Evolutionary conservation across 2,113 vertebrate species (phyloP).

Genomic region (Paedocypris sp.): DNA sequence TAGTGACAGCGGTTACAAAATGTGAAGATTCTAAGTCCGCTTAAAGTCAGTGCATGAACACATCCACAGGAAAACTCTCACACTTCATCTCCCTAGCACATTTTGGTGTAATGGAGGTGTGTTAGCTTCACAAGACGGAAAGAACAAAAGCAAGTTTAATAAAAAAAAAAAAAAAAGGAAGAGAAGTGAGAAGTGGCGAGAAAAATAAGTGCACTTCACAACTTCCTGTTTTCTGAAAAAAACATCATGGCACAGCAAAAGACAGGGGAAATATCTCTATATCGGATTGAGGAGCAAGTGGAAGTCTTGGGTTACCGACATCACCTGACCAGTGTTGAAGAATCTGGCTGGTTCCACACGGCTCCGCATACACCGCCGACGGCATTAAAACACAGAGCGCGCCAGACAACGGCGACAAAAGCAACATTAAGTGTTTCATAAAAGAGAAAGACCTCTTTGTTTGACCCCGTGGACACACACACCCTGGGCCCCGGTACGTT

Average conservation of each 20-base stretch:
- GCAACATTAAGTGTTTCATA: background rate
- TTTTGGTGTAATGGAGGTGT: conserved; percentile 9
- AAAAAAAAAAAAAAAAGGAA: background rate
- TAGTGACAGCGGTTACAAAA: background rate
- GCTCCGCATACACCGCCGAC: background rate
- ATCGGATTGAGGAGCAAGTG: background rate
- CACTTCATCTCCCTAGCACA: conserved; percentile 14
- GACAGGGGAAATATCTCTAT: too few species aligned
- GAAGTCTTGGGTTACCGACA: too few species aligned
- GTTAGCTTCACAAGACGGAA: conserved; percentile 18
- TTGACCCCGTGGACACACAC: conserved; percentile 7
- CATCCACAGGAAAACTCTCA: conserved; percentile 13
- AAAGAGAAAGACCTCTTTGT: conserved; percentile 25
- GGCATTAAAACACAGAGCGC: background rate
- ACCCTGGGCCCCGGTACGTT: conserved; percentile 1
- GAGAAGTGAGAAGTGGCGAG: background rate
- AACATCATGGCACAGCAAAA: too few species aligned
- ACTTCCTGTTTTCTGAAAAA: conserved; percentile 32
- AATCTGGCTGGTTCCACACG: background rate
- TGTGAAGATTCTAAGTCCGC: background rate
- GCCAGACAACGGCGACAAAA: conserved; percentile 5
- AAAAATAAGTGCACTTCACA: conserved; percentile 32
- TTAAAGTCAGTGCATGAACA: background rate
- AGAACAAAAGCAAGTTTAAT: conserved; percentile 5
- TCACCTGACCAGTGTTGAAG: too few species aligned